Evolutionary conservation across 2,888 invertebrate species (phyloP).

Genomic region (Drosophila atripex): DNA sequence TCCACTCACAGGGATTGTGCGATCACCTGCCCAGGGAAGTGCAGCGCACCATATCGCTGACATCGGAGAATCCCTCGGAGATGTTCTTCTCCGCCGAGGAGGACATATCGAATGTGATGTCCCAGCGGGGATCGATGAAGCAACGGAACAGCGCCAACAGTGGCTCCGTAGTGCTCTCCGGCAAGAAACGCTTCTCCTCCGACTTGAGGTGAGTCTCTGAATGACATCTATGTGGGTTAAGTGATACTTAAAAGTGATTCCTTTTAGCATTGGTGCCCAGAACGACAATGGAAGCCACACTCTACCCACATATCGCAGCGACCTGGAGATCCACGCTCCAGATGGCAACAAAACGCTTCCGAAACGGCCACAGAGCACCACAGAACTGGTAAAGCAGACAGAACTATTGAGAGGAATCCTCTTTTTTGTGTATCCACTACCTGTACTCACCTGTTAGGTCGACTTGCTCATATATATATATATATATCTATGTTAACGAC

Average conservation of each 20-base stretch:
- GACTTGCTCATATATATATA: conserved; percentile 19
- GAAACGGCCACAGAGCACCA: conserved; percentile 83
- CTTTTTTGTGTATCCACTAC: conserved; percentile 1
- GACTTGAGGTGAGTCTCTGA: conserved; percentile 81
- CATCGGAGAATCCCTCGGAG: conserved; percentile 95
- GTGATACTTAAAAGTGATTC: not conserved
- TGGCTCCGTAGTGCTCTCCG: conserved; percentile 82
- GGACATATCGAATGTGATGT: conserved; percentile 86
- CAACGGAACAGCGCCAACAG: conserved; percentile 74
- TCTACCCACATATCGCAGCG: conserved; percentile 86
- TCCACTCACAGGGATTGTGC: conserved; percentile 68
- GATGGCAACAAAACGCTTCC: conserved; percentile 84
- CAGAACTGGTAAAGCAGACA: conserved; percentile 82
- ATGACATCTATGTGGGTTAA: not conserved
- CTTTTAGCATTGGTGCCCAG: conserved; percentile 80
- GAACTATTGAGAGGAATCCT: not conserved
- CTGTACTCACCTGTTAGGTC: conserved; percentile 41
- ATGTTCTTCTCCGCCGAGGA: conserved; percentile 97
- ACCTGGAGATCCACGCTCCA: conserved; percentile 87
- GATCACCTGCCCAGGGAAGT: conserved; percentile 82
- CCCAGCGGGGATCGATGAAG: conserved; percentile 81
- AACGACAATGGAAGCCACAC: conserved; percentile 81
- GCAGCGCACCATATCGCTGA: conserved; percentile 93
- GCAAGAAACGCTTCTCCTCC: conserved; percentile 83
- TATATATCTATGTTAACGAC: conserved; percentile 15